A percentile compares a stretch with the other conserved stretches of the same genome.
phyloP scores from a whole-genome alignment of 2,888 invertebrate genomes.

The Eupelmus urozonus region DNA sequence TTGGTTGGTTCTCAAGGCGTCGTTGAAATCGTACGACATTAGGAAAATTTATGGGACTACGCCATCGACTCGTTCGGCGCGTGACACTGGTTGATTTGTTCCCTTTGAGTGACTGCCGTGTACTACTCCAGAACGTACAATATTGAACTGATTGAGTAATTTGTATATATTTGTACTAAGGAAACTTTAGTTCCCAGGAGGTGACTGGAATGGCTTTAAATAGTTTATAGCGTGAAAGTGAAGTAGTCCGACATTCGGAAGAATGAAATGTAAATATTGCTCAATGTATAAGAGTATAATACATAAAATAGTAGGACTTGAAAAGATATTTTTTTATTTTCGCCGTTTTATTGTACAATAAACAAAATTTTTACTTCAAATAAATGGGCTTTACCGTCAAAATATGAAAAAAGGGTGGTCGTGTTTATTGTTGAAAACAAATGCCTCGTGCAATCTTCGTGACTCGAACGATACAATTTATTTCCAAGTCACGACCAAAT shows the following conservation, averaged over 20 bases:
- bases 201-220: constrained; percentile 1
- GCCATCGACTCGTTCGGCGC: constrained; percentile 31
- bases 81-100: constrained; percentile 45
- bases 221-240: constrained; percentile 7
- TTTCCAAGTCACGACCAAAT: constrained; percentile 42
- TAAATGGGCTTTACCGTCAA: constrained; percentile 1
- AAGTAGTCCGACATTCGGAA: neutral
- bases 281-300: too few relatives aligned
- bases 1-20: constrained; percentile 33
- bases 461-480: constrained; percentile 44
- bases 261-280: neutral
- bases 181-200: constrained; percentile 4
- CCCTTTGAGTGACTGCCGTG: neutral
- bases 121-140: neutral
- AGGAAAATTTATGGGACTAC: constrained; percentile 55
- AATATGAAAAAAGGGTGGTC: constrained; percentile 26
- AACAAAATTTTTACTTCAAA: too few relatives aligned
- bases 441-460: constrained; percentile 24
- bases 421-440: constrained; percentile 23
- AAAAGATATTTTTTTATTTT: neutral
- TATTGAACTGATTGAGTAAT: constrained; percentile 46
- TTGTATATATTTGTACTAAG: constrained; percentile 9
- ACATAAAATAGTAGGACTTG: too few relatives aligned
- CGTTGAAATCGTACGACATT: constrained; percentile 51
- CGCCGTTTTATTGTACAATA: neutral